Evolutionary conservation across 2,113 vertebrate species (phyloP).

Genomic region (Corynorhinus townsendii): DNA sequence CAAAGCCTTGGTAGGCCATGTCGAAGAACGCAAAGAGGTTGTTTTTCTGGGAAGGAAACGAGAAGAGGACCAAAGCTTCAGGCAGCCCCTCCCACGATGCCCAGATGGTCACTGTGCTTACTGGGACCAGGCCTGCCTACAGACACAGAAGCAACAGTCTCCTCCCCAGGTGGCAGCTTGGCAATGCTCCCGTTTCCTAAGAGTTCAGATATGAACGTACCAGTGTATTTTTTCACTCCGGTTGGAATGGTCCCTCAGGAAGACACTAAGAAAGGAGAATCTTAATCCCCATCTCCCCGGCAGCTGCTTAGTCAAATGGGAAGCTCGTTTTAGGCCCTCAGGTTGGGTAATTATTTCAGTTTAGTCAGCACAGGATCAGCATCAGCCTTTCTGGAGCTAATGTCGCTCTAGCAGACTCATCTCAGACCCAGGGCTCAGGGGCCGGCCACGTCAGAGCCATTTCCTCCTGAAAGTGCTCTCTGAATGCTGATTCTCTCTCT

Average conservation of each 20-base stretch:
- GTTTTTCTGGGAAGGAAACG: constrained; percentile 85
- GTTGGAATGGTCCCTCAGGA: neutral
- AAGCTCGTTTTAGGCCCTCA: neutral
- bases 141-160: neutral
- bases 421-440: neutral
- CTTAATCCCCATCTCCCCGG: neutral
- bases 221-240: neutral
- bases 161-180: neutral
- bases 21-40: constrained; percentile 96
- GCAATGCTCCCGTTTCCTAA: neutral
- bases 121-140: rapidly evolving
- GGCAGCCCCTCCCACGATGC: neutral
- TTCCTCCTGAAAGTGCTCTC: neutral
- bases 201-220: neutral
- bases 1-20: constrained; percentile 99
- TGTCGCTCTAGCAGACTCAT: neutral
- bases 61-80: constrained; percentile 22
- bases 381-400: neutral
- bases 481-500: neutral
- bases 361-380: neutral
- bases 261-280: neutral
- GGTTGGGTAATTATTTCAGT: neutral
- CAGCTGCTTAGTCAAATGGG: neutral
- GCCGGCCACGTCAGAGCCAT: neutral
- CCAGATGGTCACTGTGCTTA: neutral